Evolutionary conservation across 1,140 invertebrate species (phyloP).

Genomic region (Zelostemma sp.): DNA sequence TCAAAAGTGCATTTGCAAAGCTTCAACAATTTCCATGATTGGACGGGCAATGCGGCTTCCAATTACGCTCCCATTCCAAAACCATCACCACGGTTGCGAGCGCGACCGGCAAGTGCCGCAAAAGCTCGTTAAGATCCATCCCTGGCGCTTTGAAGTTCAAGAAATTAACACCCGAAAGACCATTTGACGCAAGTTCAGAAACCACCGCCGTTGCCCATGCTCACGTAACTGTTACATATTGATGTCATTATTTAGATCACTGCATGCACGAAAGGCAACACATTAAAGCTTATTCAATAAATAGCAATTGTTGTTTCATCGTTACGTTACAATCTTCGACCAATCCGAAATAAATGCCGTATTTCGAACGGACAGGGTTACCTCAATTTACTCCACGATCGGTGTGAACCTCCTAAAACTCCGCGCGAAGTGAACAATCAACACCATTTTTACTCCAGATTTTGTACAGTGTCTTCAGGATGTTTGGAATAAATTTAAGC

Average conservation of each 20-base stretch:
- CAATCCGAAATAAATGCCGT: too few species aligned
- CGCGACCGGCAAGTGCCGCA: conserved; percentile 3
- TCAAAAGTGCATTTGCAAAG: conserved; percentile 40
- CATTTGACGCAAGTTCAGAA: conserved; percentile 22
- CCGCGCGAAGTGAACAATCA: too few species aligned
- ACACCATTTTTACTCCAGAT: too few species aligned
- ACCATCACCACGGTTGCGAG: neutral
- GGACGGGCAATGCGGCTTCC: conserved; percentile 51
- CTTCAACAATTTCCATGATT: conserved; percentile 46
- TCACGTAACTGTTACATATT: conserved; percentile 30
- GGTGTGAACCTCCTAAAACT: too few species aligned
- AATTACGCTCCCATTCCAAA: conserved; percentile 50
- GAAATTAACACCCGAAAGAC: conserved; percentile 38
- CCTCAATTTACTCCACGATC: too few species aligned
- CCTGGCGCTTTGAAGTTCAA: conserved; percentile 38
- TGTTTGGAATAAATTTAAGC: too few species aligned
- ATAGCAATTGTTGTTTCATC: conserved; percentile 34
- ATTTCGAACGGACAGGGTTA: too few species aligned
- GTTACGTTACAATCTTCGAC: conserved; percentile 28
- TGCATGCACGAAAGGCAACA: conserved; percentile 35
- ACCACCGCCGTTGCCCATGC: conserved; percentile 18
- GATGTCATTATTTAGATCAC: conserved; percentile 13
- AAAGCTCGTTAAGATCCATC: conserved; percentile 43
- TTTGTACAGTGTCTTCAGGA: too few species aligned
- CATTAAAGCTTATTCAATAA: conserved; percentile 34